Percentiles rank a stretch among this genome's conserved stretches.
phyloP scores from a whole-genome alignment of 2,888 invertebrate genomes.

The Xestia sexstrigata region DNA sequence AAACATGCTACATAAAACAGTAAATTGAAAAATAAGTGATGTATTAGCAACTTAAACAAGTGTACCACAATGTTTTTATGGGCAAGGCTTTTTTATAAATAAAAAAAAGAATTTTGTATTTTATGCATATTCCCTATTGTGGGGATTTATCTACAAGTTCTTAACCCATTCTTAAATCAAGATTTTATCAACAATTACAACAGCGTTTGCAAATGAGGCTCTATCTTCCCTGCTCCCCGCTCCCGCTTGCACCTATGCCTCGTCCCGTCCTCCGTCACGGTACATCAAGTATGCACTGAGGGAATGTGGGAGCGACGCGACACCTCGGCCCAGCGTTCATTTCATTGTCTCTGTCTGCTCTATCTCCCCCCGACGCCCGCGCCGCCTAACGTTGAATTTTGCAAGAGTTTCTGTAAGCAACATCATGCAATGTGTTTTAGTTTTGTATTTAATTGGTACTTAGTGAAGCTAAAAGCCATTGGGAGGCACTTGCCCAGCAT shows the following conservation, averaged over 20 bases:
- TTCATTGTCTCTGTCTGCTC: conserved; percentile 86
- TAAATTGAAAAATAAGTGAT: too few relatives aligned
- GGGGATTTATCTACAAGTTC: neutral
- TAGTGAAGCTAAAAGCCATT: neutral
- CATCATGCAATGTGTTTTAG: conserved; percentile 41
- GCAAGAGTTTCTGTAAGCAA: conserved; percentile 64
- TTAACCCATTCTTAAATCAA: neutral
- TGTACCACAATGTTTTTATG: too few relatives aligned
- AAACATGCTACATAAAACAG: too few relatives aligned
- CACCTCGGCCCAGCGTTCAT: conserved; percentile 86
- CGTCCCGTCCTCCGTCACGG: conserved; percentile 70
- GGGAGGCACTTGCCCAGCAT: neutral
- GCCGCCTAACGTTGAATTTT: conserved; percentile 71
- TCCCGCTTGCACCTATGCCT: conserved; percentile 66
- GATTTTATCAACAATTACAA: neutral
- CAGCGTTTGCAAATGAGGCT: too few relatives aligned
- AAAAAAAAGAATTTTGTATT: too few relatives aligned
- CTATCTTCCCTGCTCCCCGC: conserved; percentile 6
- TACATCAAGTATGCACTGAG: conserved; percentile 90
- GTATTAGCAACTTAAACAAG: too few relatives aligned
- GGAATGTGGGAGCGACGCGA: conserved; percentile 86
- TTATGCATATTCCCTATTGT: too few relatives aligned
- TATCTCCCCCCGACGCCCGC: conserved; percentile 23
- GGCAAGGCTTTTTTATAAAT: too few relatives aligned
- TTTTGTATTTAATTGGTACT: conserved; percentile 17